Evolutionary conservation across 2,113 vertebrate genomes (phyloP).

Genomic region (Riparia riparia): DNA sequence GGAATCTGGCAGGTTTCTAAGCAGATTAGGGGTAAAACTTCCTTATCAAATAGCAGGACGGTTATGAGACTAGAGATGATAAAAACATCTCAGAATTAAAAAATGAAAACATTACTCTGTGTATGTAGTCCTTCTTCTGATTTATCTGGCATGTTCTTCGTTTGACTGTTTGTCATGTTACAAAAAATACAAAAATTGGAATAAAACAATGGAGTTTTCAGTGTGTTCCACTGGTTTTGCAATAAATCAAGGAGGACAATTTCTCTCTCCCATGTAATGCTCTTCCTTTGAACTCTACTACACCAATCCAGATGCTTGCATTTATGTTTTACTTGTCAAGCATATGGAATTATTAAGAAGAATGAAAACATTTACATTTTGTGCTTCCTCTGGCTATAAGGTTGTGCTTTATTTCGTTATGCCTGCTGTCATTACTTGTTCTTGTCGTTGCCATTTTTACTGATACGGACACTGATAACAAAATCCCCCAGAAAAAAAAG

Average conservation of each 20-base stretch:
- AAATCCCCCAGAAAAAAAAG: not conserved
- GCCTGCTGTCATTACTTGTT: not conserved
- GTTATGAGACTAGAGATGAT: not conserved
- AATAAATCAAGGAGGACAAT: not conserved
- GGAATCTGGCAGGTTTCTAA: not conserved
- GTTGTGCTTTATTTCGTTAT: not conserved
- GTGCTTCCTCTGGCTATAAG: not conserved
- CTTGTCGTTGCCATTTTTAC: not conserved
- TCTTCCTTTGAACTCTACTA: constrained; percentile 19
- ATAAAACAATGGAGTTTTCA: not conserved
- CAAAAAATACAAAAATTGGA: not conserved
- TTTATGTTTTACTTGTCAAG: not conserved
- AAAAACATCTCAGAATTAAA: not conserved
- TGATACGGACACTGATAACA: not conserved
- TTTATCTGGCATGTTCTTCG: not conserved
- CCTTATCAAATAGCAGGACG: not conserved
- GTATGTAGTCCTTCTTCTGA: rapidly evolving
- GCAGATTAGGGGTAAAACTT: not conserved
- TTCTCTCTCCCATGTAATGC: not conserved
- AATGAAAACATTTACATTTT: constrained; percentile 27
- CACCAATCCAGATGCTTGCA: not conserved
- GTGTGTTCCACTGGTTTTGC: not conserved
- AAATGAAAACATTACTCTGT: not conserved
- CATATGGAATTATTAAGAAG: constrained; percentile 34
- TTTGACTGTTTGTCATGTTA: not conserved